These are phyloP conservation scores for Anableps anableps DNA, from an alignment of 2,797 vertebrate species.

Conservation along the genomic window DNA sequence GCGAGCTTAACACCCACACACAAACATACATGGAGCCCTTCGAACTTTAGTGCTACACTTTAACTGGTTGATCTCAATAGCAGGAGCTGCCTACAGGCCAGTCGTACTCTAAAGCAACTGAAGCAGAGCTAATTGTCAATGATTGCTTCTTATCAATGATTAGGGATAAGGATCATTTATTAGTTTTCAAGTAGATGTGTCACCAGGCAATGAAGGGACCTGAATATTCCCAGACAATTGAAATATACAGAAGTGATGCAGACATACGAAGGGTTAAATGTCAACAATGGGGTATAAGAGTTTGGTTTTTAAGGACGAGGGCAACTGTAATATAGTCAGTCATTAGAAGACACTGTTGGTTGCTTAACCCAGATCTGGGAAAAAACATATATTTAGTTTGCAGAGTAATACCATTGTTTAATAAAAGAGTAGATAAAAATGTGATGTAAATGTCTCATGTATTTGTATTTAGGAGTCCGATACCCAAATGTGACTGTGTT, in stretches of 20 bases:
- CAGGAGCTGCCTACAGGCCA: conserved; percentile 61
- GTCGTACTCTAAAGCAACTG: conserved; percentile 52
- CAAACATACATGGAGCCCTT: conserved; percentile 43
- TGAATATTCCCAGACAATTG: conserved; percentile 15
- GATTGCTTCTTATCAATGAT: conserved; percentile 65
- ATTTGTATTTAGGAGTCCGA: not conserved
- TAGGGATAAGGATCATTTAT: conserved; percentile 66
- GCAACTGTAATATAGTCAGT: not conserved
- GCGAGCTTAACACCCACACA: conserved; percentile 40
- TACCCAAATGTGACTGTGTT: not conserved
- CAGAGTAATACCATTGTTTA: not conserved
- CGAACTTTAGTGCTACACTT: conserved; percentile 62
- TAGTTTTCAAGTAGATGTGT: conserved; percentile 55
- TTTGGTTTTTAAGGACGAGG: not conserved
- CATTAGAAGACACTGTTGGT: not conserved
- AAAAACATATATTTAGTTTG: not conserved
- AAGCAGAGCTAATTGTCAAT: conserved; percentile 62
- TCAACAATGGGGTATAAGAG: not conserved
- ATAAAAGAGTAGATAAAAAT: not conserved
- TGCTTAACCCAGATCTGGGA: not conserved
- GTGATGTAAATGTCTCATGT: not conserved
- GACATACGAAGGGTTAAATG: not conserved
- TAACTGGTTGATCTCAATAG: conserved; percentile 74
- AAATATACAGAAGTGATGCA: not conserved
- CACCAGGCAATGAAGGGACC: conserved; percentile 27